Evolutionary conservation across 2,888 invertebrate species (phyloP).

Genomic region (Chrysina gloriosa): DNA sequence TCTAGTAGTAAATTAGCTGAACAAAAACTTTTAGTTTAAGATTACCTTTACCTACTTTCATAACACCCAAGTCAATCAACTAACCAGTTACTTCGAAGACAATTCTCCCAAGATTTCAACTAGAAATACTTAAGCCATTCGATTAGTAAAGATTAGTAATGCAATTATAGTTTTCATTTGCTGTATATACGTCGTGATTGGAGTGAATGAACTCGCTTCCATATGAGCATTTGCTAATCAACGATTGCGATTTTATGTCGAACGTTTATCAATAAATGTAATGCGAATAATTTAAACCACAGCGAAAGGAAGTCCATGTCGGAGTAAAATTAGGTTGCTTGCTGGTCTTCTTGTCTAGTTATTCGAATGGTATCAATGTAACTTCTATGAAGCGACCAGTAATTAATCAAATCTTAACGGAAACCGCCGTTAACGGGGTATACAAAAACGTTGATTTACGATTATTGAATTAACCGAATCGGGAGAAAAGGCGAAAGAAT

Average conservation of each 20-base stretch:
- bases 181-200: not conserved
- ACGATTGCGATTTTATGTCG: not conserved
- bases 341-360: not conserved
- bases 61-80: too few relatives aligned
- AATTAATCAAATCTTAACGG: slow-evolving; percentile 11
- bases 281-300: slow-evolving; percentile 10
- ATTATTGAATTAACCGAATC: slow-evolving; percentile 41
- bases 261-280: slow-evolving; percentile 3
- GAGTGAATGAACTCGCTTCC: not conserved
- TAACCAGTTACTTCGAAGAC: too few relatives aligned
- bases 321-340: not conserved
- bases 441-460: slow-evolving; percentile 38
- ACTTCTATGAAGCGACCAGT: not conserved
- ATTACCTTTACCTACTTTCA: too few relatives aligned
- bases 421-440: not conserved
- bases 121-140: too few relatives aligned
- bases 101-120: too few relatives aligned
- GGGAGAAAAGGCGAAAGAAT: slow-evolving; percentile 13
- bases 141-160: too few relatives aligned
- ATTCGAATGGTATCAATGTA: not conserved
- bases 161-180: not conserved
- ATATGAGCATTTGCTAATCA: not conserved
- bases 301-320: not conserved
- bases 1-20: too few relatives aligned
- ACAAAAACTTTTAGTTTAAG: too few relatives aligned